These are phyloP conservation scores for Perccottus glenii DNA, from an alignment of 2,113 vertebrate species.

Conservation along the genomic window DNA sequence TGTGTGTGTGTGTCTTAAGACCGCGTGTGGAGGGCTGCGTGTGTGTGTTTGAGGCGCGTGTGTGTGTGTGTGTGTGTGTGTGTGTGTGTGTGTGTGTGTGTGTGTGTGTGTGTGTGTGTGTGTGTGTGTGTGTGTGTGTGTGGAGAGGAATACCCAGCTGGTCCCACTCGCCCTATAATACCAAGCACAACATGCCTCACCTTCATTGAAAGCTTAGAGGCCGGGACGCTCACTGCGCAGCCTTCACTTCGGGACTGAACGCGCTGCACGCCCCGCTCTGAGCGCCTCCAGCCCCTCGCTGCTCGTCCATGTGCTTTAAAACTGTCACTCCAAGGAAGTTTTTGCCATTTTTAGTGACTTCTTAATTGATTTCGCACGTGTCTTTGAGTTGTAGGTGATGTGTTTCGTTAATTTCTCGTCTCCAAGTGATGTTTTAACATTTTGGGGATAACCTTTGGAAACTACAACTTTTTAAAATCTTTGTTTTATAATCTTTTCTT, in stretches of 20 bases:
- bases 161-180: conserved; percentile 79
- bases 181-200: conserved; percentile 74
- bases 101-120: not conserved
- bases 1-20: not conserved
- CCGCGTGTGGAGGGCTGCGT: no score
- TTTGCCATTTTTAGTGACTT: not conserved
- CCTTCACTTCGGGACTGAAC: conserved; percentile 1
- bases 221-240: conserved; percentile 29
- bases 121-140: conserved; percentile 7
- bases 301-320: no score
- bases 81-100: conserved; percentile 1
- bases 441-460: conserved; percentile 55
- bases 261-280: conserved; percentile 66
- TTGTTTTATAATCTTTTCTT: conserved; percentile 3
- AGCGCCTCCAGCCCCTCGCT: conserved; percentile 4
- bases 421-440: conserved; percentile 62
- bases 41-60: conserved; percentile 4
- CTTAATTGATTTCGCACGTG: no score
- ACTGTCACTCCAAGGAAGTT: no score
- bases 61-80: not conserved
- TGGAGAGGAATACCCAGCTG: conserved; percentile 63
- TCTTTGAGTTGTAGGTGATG: conserved; percentile 32
- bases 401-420: conserved; percentile 13
- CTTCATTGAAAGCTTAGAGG: conserved; percentile 76
- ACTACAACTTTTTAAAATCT: conserved; percentile 23